Base-by-base conservation (phyloP, 2,113 vertebrate genomes). In the Cichladusa arquata region DNA sequence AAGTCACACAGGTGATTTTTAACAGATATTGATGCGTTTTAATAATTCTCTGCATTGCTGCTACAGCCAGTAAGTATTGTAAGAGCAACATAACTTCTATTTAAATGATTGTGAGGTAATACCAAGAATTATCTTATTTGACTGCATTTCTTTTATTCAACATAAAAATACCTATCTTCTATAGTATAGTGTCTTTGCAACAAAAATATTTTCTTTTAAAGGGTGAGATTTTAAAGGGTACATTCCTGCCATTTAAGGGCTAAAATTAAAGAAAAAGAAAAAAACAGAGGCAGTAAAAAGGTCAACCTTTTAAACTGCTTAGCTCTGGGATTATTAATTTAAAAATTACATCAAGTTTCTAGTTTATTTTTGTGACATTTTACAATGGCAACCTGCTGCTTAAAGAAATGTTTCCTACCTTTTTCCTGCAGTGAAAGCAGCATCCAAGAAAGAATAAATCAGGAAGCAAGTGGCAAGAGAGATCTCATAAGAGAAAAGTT, bases 1-100 rank as follows among this genome's bases (percentile, higher is more conserved):
- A 80, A 96, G 81, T 54, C 79, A 69, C 20, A 40, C 66, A 95
- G 87, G 80, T 90, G 86, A 88, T 88, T 94, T 93, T 91, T 76
- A 61, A 92, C 19, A 62, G 26, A 77, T 73, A 57, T 36, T 67
- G 51, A 90, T 74, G n/a, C 58, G 71, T 51, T 86, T 82, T 15
- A 92, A 90, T 74, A 5, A 67, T 74, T 84, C 79, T n/a, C 71
- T 70, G 25, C 54, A 48, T 25, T 73, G 13, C 50, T 81, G 58
- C 66, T 69, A 51, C 50, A 80, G 53, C 8, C 66, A 76, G 53
- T 33, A 78, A 74, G 19, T 44, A 11, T 11, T 57, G 33, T 26
- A 82, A 71, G 48, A 90, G 93, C 3, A 3, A 14, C 29, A 16
- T 20, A 87, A 38, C 62, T 66, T 57, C 50, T 57, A 33, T 58